Evolutionary conservation across 2,888 invertebrate species (phyloP), one percentile per base, ranked within the genome.

Genomic region (Xestia c-nigrum): DNA sequence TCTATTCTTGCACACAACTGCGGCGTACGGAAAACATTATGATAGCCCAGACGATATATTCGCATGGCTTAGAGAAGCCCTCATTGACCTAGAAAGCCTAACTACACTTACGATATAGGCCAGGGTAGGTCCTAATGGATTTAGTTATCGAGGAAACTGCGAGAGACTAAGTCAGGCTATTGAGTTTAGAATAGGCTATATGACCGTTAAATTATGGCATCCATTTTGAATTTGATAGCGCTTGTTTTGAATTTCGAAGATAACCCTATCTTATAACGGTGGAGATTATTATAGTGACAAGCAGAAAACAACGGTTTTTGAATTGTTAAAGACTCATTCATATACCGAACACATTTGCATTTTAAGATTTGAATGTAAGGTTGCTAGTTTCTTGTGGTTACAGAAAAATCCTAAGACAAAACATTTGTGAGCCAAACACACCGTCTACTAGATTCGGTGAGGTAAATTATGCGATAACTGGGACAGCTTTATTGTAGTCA

Each of bases 71-170:
- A 80, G 79, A 46, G 74, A 80, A 85, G 76, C 88, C 67, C 79
- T 82, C 79, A 82, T 87, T 89, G 88, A 89, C 88, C 89, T 78
- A 84, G 78, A 84, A 84, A 86, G 69, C 75, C 24, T 50, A 75
- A 83, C 81, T 87, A 81, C 85, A 75, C 76, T 76, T 79, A 81
- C 77, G 75, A 85, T 81, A 80, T 85, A 83, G 86, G 84, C 77
- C 81, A 80, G 83, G 78, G 80, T 79, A 83, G 68, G 77, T 75
- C 74, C 85, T 86, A 89, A 85, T 85, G 80, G 80, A 80, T 81
- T 73, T 81, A 85, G 81, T 87, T 86, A 78, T 68, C 74, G 80
- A 74, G 61, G 77, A 72, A 73, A 77, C 76, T 72, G 31, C 31
- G 66, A 63, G 66, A 63, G 63, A 74, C 83, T 72, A 73, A 74